These are phyloP conservation scores for Patella ulyssiponensis DNA, from an alignment of 2,888 invertebrate genomes.

Conservation along the genomic window DNA sequence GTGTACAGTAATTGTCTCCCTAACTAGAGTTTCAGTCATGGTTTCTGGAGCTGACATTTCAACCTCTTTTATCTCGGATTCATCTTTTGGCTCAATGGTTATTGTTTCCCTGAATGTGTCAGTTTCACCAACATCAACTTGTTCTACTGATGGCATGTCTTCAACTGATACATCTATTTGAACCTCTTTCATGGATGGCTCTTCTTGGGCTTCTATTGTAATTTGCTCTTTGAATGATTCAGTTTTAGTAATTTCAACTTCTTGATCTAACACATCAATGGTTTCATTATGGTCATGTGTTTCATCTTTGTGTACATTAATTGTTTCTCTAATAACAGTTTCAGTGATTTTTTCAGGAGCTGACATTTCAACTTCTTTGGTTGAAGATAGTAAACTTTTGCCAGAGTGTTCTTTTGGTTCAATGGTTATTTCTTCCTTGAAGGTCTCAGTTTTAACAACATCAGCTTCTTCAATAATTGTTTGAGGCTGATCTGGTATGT, in stretches of 20 bases:
- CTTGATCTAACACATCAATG: not conserved
- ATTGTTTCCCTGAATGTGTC: constrained; percentile 1
- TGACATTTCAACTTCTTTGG: no score
- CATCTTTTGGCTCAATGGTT: not conserved
- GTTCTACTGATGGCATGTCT: constrained; percentile 13
- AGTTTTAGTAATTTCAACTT: not conserved
- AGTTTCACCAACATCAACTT: constrained; percentile 25
- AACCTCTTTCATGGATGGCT: not conserved
- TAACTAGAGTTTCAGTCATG: constrained; percentile 14
- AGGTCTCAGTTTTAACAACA: not conserved
- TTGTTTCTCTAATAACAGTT: not conserved
- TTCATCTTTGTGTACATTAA: not conserved
- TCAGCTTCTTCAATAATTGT: not conserved
- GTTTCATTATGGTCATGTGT: not conserved
- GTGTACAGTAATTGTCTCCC: not conserved
- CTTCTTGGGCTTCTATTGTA: not conserved
- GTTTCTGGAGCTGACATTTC: not conserved
- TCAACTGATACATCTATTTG: not conserved
- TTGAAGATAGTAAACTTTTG: not conserved
- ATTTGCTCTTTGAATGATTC: constrained; percentile 4
- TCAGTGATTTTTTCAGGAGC: no score
- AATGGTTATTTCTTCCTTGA: not conserved
- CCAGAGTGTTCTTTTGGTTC: not conserved
- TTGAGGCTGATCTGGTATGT: no score
- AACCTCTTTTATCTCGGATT: not conserved